These are phyloP conservation scores for Spinus olivaceus DNA, from an alignment of 2,797 vertebrate species.

Conservation along the genomic window DNA sequence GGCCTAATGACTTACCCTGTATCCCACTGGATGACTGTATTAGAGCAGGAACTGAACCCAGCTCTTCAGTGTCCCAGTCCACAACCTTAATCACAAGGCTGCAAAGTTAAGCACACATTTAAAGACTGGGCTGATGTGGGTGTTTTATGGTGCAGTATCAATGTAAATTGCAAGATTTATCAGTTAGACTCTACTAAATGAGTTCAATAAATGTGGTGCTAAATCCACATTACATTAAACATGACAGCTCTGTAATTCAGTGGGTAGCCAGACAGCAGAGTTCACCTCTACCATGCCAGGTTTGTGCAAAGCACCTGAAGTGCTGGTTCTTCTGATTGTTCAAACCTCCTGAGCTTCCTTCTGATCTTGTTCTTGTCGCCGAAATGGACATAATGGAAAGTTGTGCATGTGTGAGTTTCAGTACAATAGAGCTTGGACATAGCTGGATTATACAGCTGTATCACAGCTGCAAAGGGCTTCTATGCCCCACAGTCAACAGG, in stretches of 20 bases:
- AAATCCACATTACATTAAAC: neutral
- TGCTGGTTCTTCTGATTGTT: neutral
- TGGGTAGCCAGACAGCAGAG: neutral
- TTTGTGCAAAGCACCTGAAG: neutral
- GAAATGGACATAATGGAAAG: neutral
- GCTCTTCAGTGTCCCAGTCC: constrained; percentile 61
- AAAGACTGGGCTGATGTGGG: constrained; percentile 43
- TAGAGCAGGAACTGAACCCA: constrained; percentile 64
- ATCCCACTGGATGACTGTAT: constrained; percentile 52
- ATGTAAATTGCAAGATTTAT: constrained; percentile 12
- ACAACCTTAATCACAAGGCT: constrained; percentile 67
- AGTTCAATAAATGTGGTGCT: neutral
- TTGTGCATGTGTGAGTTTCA: neutral
- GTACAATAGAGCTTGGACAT: rapidly evolving
- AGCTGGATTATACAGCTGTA: neutral
- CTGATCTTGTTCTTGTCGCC: neutral
- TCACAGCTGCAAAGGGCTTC: neutral
- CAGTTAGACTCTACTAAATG: neutral
- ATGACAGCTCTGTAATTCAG: neutral
- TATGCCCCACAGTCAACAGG: neutral
- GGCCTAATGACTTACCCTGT: constrained; percentile 60
- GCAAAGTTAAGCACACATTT: constrained; percentile 62
- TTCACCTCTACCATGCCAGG: neutral
- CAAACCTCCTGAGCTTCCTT: neutral
- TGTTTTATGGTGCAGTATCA: constrained; percentile 33